Evolutionary conservation across 2,888 invertebrate species (phyloP).

Genomic region (Tetranychus piercei): DNA sequence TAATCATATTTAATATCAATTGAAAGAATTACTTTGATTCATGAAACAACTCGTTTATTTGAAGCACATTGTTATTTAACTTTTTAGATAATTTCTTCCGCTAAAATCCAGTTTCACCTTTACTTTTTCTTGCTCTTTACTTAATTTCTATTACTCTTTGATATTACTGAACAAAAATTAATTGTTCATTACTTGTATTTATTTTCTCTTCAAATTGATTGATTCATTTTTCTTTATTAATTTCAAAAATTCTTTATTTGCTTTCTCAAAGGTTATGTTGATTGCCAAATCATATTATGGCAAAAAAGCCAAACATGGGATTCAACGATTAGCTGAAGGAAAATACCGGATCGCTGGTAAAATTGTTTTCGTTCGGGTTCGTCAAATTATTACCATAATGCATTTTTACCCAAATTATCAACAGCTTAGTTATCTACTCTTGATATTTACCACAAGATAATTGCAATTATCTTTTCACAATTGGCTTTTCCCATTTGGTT

Average conservation of each 20-base stretch:
- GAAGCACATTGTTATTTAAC: too few species aligned
- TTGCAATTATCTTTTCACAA: too few species aligned
- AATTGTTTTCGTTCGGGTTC: slow-evolving; percentile 68
- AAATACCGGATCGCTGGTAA: slow-evolving; percentile 67
- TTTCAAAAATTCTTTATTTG: neutral
- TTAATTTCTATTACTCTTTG: too few species aligned
- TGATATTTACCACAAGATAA: too few species aligned
- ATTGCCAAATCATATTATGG: slow-evolving; percentile 27
- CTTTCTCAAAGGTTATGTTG: slow-evolving; percentile 26
- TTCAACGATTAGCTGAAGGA: slow-evolving; percentile 41
- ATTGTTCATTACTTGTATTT: neutral
- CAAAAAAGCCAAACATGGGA: slow-evolving; percentile 20
- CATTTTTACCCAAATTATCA: neutral
- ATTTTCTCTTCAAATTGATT: neutral
- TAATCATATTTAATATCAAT: too few species aligned
- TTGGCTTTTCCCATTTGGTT: neutral
- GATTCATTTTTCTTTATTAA: neutral
- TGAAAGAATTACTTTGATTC: too few species aligned
- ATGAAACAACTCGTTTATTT: too few species aligned
- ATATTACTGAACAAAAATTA: too few species aligned
- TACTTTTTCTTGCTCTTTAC: too few species aligned
- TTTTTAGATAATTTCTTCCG: too few species aligned
- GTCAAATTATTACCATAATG: slow-evolving; percentile 29
- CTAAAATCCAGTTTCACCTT: too few species aligned
- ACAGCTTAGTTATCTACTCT: neutral